Evolutionary conservation across 2,113 vertebrate species (phyloP).

Genomic region (Chitala chitala): DNA sequence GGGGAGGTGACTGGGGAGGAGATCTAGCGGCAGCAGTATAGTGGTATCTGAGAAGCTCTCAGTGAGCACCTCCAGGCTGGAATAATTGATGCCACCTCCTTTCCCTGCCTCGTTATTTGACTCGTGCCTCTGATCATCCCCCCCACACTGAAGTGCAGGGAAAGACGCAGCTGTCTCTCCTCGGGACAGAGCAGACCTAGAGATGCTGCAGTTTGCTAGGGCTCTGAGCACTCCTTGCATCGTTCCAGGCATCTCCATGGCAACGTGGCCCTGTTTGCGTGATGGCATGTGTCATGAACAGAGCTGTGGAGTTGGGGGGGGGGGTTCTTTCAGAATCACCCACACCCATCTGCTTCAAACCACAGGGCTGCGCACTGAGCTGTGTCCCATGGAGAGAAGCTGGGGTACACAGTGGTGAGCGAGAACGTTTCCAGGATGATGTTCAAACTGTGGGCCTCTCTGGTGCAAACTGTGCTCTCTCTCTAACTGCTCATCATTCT

Average conservation of each 20-base stretch:
- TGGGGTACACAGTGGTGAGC: constrained; percentile 7
- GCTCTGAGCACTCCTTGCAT: not conserved
- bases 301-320: not conserved
- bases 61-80: constrained; percentile 24
- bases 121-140: constrained; percentile 18
- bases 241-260: constrained; percentile 10
- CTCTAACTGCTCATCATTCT: no score
- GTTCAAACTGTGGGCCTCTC: not conserved
- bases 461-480: not conserved
- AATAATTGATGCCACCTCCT: constrained; percentile 29
- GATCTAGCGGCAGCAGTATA: constrained; percentile 18
- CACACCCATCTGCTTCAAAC: constrained; percentile 12
- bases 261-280: not conserved
- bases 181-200: not conserved
- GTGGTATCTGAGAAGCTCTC: constrained; percentile 27
- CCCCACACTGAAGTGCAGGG: not conserved
- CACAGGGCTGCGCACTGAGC: not conserved
- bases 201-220: not conserved
- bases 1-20: constrained; percentile 6
- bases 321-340: not conserved
- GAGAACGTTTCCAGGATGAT: not conserved
- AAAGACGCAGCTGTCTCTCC: constrained; percentile 5
- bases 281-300: constrained; percentile 9
- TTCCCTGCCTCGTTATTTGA: constrained; percentile 30
- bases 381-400: not conserved